Evolutionary conservation across 2,113 vertebrate genomes (phyloP).

Genomic region (Campylomormyrus tamandua): DNA sequence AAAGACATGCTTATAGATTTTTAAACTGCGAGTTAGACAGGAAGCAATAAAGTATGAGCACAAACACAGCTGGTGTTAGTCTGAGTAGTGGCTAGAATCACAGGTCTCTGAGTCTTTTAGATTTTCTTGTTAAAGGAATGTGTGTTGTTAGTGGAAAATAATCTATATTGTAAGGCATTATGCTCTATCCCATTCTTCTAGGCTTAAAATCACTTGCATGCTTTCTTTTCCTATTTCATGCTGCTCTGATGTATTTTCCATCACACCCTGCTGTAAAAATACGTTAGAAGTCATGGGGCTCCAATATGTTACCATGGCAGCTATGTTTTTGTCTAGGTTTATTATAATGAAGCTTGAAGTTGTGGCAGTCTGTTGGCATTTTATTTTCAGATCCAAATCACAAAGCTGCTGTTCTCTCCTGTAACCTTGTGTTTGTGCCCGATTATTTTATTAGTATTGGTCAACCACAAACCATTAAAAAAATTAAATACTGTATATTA

Average conservation of each 20-base stretch:
- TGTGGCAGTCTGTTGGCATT: background rate
- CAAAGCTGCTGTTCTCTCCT: background rate
- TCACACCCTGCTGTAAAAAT: background rate
- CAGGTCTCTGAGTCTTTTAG: background rate
- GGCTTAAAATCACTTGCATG: background rate
- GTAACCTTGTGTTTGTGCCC: background rate
- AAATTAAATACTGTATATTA: background rate
- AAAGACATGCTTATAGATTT: background rate
- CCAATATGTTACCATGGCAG: background rate
- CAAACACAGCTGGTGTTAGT: slow-evolving; percentile 2
- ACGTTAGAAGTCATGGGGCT: background rate
- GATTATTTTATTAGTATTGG: background rate
- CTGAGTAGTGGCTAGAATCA: background rate
- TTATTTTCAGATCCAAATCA: background rate
- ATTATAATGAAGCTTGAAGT: background rate
- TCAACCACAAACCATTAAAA: background rate
- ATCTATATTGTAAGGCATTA: background rate
- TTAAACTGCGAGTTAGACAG: background rate
- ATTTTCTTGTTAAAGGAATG: background rate
- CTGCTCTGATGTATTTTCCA: background rate
- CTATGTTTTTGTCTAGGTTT: background rate
- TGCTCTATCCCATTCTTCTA: background rate
- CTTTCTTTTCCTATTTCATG: background rate
- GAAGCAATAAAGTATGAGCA: background rate
- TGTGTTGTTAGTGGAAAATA: background rate